Conservation (phyloP, 2,797 vertebrate genomes). For the Pteronotus mesoamericanus region DNA sequence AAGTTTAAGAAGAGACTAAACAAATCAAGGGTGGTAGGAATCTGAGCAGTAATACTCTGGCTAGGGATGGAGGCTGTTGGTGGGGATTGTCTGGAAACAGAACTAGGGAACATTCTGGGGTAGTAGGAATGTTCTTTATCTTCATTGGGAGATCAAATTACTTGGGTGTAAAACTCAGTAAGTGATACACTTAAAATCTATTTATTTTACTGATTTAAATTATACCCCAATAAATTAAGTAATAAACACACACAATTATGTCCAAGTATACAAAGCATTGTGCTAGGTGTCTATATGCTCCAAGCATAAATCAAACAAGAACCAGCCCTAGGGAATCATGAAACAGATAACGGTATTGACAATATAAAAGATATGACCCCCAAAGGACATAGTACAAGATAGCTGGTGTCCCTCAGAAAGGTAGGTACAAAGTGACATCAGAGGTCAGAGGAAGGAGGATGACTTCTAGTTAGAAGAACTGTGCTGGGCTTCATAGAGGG, state of each 20-base stretch:
- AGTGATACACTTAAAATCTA: neutral
- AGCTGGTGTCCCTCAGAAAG: neutral
- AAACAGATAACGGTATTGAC: neutral
- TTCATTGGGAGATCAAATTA: neutral
- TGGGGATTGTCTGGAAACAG: neutral
- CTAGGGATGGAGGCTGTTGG: neutral
- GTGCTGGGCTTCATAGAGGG: neutral
- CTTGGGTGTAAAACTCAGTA: neutral
- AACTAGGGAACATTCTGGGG: neutral
- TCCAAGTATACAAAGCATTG: neutral
- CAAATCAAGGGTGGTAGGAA: neutral
- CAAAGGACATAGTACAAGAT: neutral
- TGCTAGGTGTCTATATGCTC: neutral
- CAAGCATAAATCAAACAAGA: neutral
- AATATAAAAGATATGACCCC: neutral
- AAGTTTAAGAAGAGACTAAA: neutral
- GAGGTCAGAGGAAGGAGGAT: neutral
- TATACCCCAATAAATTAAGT: neutral
- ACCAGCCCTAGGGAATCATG: neutral
- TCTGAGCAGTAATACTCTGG: neutral
- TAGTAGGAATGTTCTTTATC: neutral
- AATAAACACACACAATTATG: neutral
- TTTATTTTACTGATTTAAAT: conserved; percentile 4
- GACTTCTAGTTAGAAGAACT: neutral
- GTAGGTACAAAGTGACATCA: neutral